Evolutionary conservation across 1,140 invertebrate genomes (phyloP).

Genomic region (Ladona fulva): DNA sequence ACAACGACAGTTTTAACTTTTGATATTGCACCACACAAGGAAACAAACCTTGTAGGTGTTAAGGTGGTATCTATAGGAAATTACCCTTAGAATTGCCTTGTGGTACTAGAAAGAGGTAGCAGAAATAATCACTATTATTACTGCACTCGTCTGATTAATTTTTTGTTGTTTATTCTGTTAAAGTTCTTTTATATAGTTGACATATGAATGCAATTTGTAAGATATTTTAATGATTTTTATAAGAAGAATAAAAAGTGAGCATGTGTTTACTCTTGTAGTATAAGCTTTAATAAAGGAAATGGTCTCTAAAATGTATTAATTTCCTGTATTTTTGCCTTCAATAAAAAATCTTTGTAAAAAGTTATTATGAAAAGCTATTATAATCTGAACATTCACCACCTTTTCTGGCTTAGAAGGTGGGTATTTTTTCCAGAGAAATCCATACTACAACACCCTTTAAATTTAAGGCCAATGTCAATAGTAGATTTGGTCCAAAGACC

Average conservation of each 20-base stretch:
- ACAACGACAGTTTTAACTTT: background rate
- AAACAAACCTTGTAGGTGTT: background rate
- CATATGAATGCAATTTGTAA: background rate
- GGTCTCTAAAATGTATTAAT: background rate
- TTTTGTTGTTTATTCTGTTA: background rate
- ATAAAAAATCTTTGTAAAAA: too few species aligned
- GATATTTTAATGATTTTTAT: background rate
- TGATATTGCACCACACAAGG: background rate
- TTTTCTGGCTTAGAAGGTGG: too few species aligned
- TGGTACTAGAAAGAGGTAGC: background rate
- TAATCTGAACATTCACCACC: too few species aligned
- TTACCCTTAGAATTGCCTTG: background rate
- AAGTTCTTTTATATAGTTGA: background rate
- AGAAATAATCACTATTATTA: background rate
- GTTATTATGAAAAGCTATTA: too few species aligned
- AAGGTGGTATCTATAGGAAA: background rate
- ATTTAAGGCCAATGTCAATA: too few species aligned
- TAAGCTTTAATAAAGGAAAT: background rate
- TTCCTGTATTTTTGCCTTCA: too few species aligned
- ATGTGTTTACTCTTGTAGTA: background rate
- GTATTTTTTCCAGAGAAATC: too few species aligned
- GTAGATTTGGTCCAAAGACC: too few species aligned
- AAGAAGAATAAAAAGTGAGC: background rate
- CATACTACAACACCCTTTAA: too few species aligned
- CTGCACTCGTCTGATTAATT: background rate